phyloP scores from a whole-genome alignment of 2,113 vertebrate species.

The Myiozetetes cayanensis region DNA sequence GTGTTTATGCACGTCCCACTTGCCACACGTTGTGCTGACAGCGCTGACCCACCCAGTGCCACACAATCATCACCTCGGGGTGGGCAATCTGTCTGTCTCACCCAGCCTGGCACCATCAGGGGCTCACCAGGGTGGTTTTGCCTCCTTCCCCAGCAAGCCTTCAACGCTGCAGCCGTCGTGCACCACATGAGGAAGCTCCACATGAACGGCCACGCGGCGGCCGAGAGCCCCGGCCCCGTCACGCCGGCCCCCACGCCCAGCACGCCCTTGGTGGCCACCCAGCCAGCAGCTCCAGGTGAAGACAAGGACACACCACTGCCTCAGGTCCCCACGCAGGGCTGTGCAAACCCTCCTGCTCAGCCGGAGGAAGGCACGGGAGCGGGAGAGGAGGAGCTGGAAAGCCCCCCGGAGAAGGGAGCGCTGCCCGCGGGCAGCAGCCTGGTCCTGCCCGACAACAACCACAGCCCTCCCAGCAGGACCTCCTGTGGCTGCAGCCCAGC shows the following conservation, averaged over 20 bases:
- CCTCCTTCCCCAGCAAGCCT: conserved; percentile 81
- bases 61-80: accelerated
- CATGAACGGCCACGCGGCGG: conserved; percentile 62
- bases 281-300: neutral
- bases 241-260: conserved; percentile 27
- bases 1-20: neutral
- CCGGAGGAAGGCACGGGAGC: neutral
- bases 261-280: neutral
- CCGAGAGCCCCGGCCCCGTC: neutral
- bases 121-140: neutral
- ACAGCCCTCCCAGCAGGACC: conserved; percentile 32
- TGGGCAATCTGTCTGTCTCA: neutral
- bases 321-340: neutral
- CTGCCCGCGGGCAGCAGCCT: neutral
- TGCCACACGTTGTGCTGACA: accelerated
- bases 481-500: conserved; percentile 70
- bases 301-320: neutral
- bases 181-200: conserved; percentile 91
- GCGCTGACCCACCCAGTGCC: accelerated
- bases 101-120: neutral
- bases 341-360: neutral
- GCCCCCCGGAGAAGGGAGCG: neutral
- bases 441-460: conserved; percentile 29
- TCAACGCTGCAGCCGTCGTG: conserved; percentile 82
- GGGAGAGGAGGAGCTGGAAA: conserved; percentile 15